These are phyloP conservation scores for Corythaixoides concolor DNA, from an alignment of 2,113 vertebrate species.

Conservation along the genomic window DNA sequence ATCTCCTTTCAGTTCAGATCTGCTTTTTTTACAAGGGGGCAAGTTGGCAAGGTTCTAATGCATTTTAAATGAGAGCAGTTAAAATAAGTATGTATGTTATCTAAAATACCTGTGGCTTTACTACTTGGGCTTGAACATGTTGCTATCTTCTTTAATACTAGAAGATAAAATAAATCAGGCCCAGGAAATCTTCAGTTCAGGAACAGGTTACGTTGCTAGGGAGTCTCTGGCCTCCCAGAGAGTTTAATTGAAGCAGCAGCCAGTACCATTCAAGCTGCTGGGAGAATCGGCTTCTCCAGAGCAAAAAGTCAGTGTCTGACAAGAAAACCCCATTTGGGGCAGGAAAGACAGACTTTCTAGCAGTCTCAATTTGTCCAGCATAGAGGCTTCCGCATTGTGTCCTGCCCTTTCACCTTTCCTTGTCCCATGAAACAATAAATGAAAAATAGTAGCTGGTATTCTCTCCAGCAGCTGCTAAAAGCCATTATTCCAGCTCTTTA, in stretches of 20 bases:
- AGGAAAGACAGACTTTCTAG: constrained; percentile 11
- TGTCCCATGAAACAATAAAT: constrained; percentile 45
- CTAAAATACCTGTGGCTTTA: constrained; percentile 30
- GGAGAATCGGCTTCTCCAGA: constrained; percentile 20
- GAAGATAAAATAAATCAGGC: constrained; percentile 33
- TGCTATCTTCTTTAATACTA: constrained; percentile 24
- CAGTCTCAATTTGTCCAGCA: constrained; percentile 50
- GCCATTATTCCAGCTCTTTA: constrained; percentile 31
- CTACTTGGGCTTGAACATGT: constrained; percentile 18
- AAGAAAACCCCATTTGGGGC: constrained; percentile 40
- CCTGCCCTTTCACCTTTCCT: constrained; percentile 48
- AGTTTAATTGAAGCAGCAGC: constrained; percentile 48
- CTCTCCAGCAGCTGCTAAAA: constrained; percentile 29
- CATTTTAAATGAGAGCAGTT: constrained; percentile 26
- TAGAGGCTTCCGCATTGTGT: neutral
- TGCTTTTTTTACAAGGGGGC: neutral
- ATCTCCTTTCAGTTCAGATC: neutral
- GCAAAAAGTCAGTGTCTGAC: constrained; percentile 24
- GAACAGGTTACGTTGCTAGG: constrained; percentile 47
- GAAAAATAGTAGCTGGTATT: constrained; percentile 34
- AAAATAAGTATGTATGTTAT: constrained; percentile 14
- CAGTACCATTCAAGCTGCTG: neutral
- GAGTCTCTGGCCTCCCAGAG: constrained; percentile 39
- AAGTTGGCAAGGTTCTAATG: neutral
- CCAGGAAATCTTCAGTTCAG: constrained; percentile 41